These are phyloP conservation scores for Umimayanthus chanpuru DNA, from an alignment of 92 coral and sea anemone genomes.

Conservation along the genomic window DNA sequence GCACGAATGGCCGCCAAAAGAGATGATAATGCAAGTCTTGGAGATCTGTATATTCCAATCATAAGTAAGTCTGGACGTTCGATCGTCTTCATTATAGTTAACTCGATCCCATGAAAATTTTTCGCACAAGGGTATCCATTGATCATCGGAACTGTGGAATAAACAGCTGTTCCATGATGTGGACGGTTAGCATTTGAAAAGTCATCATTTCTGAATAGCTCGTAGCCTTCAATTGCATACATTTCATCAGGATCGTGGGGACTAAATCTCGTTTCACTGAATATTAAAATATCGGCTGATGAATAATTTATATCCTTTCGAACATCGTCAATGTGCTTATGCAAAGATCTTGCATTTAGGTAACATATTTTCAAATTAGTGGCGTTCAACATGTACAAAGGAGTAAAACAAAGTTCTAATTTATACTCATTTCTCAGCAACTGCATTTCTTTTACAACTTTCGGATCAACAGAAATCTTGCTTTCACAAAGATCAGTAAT, in stretches of 20 bases:
- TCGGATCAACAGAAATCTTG: constrained; percentile 2
- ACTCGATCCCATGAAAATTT: constrained; percentile 40
- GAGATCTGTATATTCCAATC: constrained; percentile 16
- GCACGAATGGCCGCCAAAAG: constrained; percentile 1
- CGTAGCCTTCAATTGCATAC: constrained; percentile 8
- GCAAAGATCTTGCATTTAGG: constrained; percentile 51
- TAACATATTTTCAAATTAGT: too few species aligned
- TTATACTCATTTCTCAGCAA: neutral
- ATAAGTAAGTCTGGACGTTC: neutral
- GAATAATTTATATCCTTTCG: constrained; percentile 20
- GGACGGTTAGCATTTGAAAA: constrained; percentile 17
- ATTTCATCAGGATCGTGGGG: constrained; percentile 28
- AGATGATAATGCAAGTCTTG: neutral
- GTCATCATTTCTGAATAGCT: constrained; percentile 54
- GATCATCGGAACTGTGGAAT: constrained; percentile 2
- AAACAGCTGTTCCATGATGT: constrained; percentile 45
- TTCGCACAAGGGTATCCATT: constrained; percentile 43
- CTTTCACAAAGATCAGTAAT: constrained; percentile 67
- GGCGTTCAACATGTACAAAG: too few species aligned
- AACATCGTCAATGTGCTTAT: constrained; percentile 43
- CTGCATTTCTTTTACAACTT: neutral
- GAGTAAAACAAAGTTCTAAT: too few species aligned
- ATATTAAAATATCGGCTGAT: constrained; percentile 17
- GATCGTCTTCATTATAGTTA: neutral
- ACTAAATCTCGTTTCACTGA: constrained; percentile 45